These are phyloP conservation scores for Drosophila albomicans DNA, from an alignment of 1,140 invertebrate species.

Conservation along the genomic window DNA sequence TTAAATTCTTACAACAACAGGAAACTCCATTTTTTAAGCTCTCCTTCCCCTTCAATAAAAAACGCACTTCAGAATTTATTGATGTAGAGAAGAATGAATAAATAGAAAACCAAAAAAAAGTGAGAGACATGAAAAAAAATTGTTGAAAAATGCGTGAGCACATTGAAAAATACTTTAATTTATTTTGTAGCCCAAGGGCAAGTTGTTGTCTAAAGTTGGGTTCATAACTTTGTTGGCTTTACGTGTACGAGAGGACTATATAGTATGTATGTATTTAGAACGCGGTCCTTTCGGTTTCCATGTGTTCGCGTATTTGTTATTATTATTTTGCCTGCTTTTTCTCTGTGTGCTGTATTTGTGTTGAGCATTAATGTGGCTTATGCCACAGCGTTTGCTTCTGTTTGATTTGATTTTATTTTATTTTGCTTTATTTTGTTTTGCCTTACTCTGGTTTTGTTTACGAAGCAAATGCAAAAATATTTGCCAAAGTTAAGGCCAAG, in stretches of 20 bases:
- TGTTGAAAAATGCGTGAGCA: conserved; percentile 44
- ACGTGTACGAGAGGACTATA: not conserved
- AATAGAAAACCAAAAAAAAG: conserved; percentile 38
- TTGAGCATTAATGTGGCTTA: conserved; percentile 71
- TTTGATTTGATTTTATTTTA: conserved; percentile 45
- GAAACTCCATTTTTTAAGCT: conserved; percentile 24
- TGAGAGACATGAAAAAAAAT: conserved; percentile 3
- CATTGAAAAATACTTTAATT: conserved; percentile 73
- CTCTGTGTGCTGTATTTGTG: conserved; percentile 33
- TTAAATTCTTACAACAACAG: conserved; percentile 36
- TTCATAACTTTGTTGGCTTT: conserved; percentile 67
- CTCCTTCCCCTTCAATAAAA: not conserved
- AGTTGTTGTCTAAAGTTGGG: conserved; percentile 11
- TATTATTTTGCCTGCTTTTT: conserved; percentile 18
- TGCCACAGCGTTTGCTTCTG: conserved; percentile 29
- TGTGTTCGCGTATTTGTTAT: conserved; percentile 37
- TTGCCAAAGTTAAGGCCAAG: conserved; percentile 45
- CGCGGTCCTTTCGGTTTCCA: conserved; percentile 15
- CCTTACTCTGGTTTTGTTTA: conserved; percentile 51
- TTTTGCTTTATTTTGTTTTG: conserved; percentile 45
- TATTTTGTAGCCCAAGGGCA: conserved; percentile 63
- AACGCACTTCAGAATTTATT: conserved; percentile 44
- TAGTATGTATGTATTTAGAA: not conserved
- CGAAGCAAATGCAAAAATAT: conserved; percentile 51
- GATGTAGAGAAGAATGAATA: conserved; percentile 55